Conservation (phyloP, 2,888 invertebrate species). For the Calameuta idolon region DNA sequence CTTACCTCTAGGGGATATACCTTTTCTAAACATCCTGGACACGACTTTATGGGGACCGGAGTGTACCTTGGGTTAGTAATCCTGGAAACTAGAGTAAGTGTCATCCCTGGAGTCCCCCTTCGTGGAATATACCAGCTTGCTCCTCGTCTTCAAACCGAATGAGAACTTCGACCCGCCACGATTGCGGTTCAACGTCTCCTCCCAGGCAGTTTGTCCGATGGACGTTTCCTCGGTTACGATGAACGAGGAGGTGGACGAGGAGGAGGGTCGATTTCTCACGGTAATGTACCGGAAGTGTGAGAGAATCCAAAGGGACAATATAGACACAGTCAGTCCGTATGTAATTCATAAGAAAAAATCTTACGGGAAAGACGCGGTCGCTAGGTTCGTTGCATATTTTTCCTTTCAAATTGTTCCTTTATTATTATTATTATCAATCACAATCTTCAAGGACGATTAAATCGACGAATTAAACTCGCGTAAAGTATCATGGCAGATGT, state of each 20-base stretch:
- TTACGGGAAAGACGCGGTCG: neutral
- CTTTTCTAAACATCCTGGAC: neutral
- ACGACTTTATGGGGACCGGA: neutral
- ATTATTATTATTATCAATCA: constrained; percentile 32
- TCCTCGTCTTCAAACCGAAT: neutral
- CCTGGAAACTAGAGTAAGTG: neutral
- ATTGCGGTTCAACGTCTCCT: neutral
- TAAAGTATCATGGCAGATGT: constrained; percentile 30
- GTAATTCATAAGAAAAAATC: neutral
- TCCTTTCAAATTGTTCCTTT: neutral
- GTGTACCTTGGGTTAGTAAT: neutral
- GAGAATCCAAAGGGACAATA: neutral
- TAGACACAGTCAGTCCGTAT: neutral
- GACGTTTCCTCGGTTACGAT: neutral
- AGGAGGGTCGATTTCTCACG: neutral
- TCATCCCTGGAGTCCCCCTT: neutral
- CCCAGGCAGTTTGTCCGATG: neutral
- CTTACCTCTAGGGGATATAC: neutral
- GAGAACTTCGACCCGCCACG: neutral
- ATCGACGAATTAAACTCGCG: constrained; percentile 35
- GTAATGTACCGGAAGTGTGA: neutral
- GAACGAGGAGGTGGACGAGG: neutral
- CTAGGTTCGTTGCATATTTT: neutral
- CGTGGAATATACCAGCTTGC: neutral
- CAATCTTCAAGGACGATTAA: constrained; percentile 23